Evolutionary conservation across 1,140 invertebrate species (phyloP), one percentile per base, ranked within the genome.

Genomic region (Magallana angulata): DNA sequence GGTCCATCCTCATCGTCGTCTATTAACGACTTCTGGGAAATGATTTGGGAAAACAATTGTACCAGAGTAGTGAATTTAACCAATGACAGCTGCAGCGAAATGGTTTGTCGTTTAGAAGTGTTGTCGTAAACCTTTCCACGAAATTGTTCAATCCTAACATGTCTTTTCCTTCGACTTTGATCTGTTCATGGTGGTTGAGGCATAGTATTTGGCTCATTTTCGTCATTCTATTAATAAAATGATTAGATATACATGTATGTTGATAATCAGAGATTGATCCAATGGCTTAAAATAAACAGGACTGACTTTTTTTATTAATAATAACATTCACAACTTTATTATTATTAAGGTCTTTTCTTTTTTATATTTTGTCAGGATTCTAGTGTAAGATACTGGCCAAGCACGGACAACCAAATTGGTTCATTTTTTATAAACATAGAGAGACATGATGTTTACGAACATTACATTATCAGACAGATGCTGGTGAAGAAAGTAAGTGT

Each of bases 31-130:
- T 82, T 82, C 11, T 82, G 81, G 81, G 56, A 7, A 6, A 82
- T 82, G 81, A 82, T 82, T 11, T 82, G 81, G 81, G 48, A 82
- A 24, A 82, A 82, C 7, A 82, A 82, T n/a, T 57, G 48, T 7
- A 82, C 81, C 18, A 82, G 57, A n/a, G n/a, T 82, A 56, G 81
- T 82, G 48, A 82, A 57, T 36, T 30, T 82, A 24, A 57, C 81
- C 1, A 82, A 57, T 24, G 16, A 57, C 12, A 18, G 18, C 81
- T 36, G 57, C n/a, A 56, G 81, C 3, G 68, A 76, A 24, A 76
- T 36, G 68, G 68, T 76, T 24, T 12, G 6, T 62, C 11, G 11
- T 62, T 62, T 48, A 48, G 4, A 2, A 48, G 3, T 48, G 0
- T 5, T 48, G 36, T 36, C 4, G 36, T 48, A 48, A 48, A 48